These are phyloP conservation scores for Dreissena polymorpha DNA, from an alignment of 1,140 invertebrate species.

Conservation along the genomic window DNA sequence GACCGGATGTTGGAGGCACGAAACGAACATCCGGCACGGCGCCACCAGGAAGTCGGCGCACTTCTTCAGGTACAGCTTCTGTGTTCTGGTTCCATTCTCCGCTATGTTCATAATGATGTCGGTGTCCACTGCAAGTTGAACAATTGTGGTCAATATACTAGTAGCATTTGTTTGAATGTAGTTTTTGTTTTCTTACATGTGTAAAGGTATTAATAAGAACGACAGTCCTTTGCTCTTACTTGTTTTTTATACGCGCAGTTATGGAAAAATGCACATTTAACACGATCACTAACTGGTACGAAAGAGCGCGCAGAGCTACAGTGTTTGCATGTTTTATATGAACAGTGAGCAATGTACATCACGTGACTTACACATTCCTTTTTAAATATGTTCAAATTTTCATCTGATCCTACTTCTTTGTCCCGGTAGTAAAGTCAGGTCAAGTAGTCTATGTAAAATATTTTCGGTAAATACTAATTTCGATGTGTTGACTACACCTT, in stretches of 20 bases:
- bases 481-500: no score
- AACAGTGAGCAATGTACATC: not conserved
- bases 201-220: no score
- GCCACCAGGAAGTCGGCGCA: conserved; percentile 33
- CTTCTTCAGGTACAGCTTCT: conserved; percentile 43
- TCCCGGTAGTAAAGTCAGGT: no score
- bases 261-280: not conserved
- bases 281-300: not conserved
- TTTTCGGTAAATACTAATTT: no score
- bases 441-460: no score
- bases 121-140: conserved; percentile 11
- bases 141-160: not conserved
- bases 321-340: not conserved
- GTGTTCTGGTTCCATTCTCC: conserved; percentile 9
- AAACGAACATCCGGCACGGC: conserved; percentile 34
- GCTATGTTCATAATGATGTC: conserved; percentile 11
- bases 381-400: no score
- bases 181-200: not conserved
- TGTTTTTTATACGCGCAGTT: not conserved
- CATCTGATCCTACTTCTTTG: no score
- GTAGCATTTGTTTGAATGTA: not conserved
- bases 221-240: no score
- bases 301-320: not conserved
- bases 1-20: not conserved
- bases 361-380: no score